Evolutionary conservation across 2,113 vertebrate genomes (phyloP).

Genomic region (Hypomesus transpacificus): DNA sequence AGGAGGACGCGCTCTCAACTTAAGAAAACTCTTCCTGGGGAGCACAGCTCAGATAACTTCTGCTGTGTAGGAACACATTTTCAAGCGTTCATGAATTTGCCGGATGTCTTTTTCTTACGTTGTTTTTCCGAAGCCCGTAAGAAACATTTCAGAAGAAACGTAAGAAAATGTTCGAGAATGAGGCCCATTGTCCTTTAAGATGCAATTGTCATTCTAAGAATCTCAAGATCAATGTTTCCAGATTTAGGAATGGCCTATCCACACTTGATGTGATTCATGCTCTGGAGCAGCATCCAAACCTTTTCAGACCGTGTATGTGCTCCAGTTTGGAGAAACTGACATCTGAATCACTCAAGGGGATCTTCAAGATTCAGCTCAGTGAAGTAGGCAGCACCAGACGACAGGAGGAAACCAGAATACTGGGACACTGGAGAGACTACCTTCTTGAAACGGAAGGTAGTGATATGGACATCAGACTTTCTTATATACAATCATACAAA

Average conservation of each 20-base stretch:
- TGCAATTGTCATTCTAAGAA: too few species aligned
- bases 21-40: too few species aligned
- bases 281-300: slow-evolving; percentile 20
- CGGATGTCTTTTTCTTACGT: too few species aligned
- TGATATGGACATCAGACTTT: neutral
- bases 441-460: slow-evolving; percentile 23
- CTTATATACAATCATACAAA: neutral
- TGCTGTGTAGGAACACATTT: too few species aligned
- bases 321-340: slow-evolving; percentile 15
- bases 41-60: too few species aligned
- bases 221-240: neutral
- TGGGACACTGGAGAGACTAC: slow-evolving; percentile 26
- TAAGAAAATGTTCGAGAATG: too few species aligned
- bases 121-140: too few species aligned
- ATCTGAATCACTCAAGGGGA: slow-evolving; percentile 9
- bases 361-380: slow-evolving; percentile 22
- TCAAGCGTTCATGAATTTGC: too few species aligned
- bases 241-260: neutral
- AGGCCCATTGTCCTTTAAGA: neutral
- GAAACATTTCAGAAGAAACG: too few species aligned
- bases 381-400: slow-evolving; percentile 22
- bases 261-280: slow-evolving; percentile 12
- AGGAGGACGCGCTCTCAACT: too few species aligned
- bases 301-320: slow-evolving; percentile 16
- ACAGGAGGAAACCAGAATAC: slow-evolving; percentile 26